phyloP scores from a whole-genome alignment of 2,888 invertebrate species.

The Cinara cedri region DNA sequence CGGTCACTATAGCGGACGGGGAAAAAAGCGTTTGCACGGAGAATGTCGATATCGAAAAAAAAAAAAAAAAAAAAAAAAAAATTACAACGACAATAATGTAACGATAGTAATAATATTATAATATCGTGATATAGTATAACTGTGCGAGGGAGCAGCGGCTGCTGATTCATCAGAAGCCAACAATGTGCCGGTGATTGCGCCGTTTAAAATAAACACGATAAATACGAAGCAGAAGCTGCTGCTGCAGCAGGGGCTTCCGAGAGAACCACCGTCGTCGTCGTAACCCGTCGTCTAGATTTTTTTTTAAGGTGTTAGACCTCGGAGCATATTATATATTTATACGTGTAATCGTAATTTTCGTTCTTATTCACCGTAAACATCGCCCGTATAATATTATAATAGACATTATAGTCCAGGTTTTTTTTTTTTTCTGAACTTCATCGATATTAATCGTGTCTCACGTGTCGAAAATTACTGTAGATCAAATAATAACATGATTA shows the following conservation, averaged over 20 bases:
- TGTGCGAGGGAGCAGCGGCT: slow-evolving; percentile 10
- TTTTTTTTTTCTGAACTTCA: too few species aligned
- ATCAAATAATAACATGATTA: too few species aligned
- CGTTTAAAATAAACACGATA: slow-evolving; percentile 54
- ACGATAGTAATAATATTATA: too few species aligned
- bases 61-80: background rate
- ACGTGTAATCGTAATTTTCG: background rate
- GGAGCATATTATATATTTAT: too few species aligned
- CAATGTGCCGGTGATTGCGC: slow-evolving; percentile 43
- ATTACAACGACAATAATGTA: background rate
- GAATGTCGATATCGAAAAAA: slow-evolving; percentile 18
- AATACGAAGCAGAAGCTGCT: too few species aligned
- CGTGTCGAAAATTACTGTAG: background rate
- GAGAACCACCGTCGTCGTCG: too few species aligned
- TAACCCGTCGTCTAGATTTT: too few species aligned
- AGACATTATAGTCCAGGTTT: too few species aligned
- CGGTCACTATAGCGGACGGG: background rate
- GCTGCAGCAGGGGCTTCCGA: too few species aligned
- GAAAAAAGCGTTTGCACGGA: slow-evolving; percentile 11
- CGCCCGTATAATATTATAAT: too few species aligned
- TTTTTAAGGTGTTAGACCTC: background rate
- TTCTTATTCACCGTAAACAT: background rate
- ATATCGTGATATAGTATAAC: too few species aligned
- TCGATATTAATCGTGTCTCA: background rate
- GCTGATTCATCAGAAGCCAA: slow-evolving; percentile 47